Conservation (phyloP, 2,797 vertebrate species). For the Cynopterus sphinx region DNA sequence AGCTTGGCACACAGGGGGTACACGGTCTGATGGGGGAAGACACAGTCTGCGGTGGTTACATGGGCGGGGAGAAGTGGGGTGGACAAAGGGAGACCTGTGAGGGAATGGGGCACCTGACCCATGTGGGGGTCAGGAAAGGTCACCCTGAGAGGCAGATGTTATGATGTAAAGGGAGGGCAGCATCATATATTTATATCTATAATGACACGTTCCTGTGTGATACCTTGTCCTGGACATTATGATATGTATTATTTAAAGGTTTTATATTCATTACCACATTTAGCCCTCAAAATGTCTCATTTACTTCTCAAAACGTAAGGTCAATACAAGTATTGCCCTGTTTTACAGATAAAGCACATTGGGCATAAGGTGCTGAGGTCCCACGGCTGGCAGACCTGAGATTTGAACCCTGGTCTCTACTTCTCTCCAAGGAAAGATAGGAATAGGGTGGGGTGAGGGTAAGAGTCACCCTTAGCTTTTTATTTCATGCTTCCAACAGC, state of each 20-base stretch:
- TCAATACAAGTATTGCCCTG: background rate
- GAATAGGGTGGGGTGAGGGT: too few relatives aligned
- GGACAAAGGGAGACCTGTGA: background rate
- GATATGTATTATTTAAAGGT: background rate
- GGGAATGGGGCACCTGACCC: background rate
- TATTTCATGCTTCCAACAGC: background rate
- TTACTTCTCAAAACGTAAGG: background rate
- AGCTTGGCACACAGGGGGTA: background rate
- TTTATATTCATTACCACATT: background rate
- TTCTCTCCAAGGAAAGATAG: background rate
- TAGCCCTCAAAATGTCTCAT: background rate
- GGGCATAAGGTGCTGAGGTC: background rate
- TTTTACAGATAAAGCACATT: conserved; percentile 5
- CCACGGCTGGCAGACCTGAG: background rate
- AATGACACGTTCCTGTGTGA: background rate
- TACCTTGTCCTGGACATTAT: background rate
- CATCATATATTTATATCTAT: background rate
- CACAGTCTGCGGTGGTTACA: background rate
- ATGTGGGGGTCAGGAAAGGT: background rate
- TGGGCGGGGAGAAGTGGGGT: background rate
- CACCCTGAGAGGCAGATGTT: background rate
- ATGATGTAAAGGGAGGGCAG: background rate
- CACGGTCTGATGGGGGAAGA: background rate
- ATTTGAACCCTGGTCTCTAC: background rate
- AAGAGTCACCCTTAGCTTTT: background rate